Evolutionary conservation across 2,888 invertebrate genomes (phyloP), one percentile per base, ranked within the genome.

Genomic region (Choristoneura rosaceana): DNA sequence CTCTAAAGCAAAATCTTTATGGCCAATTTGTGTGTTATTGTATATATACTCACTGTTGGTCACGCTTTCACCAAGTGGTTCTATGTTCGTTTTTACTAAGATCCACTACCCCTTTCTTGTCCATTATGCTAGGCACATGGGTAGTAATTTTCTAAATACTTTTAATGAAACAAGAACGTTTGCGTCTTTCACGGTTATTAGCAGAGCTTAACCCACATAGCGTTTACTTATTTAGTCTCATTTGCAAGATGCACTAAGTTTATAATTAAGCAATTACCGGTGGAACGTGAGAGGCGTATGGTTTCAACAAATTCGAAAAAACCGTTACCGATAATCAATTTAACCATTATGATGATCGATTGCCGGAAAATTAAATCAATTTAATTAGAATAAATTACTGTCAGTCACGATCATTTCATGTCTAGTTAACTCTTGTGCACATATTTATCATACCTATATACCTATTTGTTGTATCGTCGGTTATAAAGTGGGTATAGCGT

Each of bases 351-450:
- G 59, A 52, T 64, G 69, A 73, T 73, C 73, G 73, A 69, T 69
- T 63, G 68, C 73, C 64, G 73, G 68, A 69, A 73, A 73, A 73
- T 73, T 73, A 64, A 73, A 73, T 73, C 73, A 69, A 73, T 69
- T 73, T 63, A 64, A 73, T 60, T 59, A 64, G 68, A 69, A 69
- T 69, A 64, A 68, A 73, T 73, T 58, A 55, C 33, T 62, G 61
- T 62, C 47, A 68, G 62, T 47, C 67, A 68, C 62, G 71, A 63
- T 65, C 52, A 43, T 62, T 47, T 33, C 50, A 45, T 65, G 25
- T 15, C 71, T 70, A 25, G 70, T 60, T 71, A 63, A 55, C 55
- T 55, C 55, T 55, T 10, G 25, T 55, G 55, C 25, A 25, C 17
- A 55, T 25, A 55, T 17, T 8, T 15, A 8, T 52, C 15, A 9